phyloP scores from a whole-genome alignment of 2,113 vertebrate genomes.

The Poeciliopsis prolifica region DNA sequence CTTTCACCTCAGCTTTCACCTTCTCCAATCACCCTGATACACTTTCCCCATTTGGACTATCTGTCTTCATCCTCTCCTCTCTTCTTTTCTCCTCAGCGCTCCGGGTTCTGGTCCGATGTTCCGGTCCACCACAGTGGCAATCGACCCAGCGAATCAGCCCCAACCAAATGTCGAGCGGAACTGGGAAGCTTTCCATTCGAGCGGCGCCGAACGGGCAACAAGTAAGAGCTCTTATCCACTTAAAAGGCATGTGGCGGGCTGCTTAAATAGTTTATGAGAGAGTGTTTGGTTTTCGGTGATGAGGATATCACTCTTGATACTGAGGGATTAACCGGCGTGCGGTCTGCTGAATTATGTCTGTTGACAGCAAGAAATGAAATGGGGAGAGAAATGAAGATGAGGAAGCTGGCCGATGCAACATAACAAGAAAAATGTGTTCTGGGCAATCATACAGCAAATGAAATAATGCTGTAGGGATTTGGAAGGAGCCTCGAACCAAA shows the following conservation, averaged over 20 bases:
- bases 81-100: slow-evolving; percentile 53
- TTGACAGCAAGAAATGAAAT: slow-evolving; percentile 9
- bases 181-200: slow-evolving; percentile 31
- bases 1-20: background rate
- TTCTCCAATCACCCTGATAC: background rate
- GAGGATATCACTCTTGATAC: slow-evolving; percentile 39
- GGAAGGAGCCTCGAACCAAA: background rate
- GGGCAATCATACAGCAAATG: slow-evolving; percentile 15
- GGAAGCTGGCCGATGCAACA: background rate
- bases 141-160: slow-evolving; percentile 48
- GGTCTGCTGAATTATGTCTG: slow-evolving; percentile 28
- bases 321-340: slow-evolving; percentile 32
- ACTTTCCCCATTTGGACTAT: background rate
- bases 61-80: slow-evolving; percentile 22
- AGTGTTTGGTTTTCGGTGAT: slow-evolving; percentile 56
- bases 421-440: background rate
- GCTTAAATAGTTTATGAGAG: slow-evolving; percentile 56
- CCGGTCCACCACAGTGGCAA: slow-evolving; percentile 72
- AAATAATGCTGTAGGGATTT: background rate
- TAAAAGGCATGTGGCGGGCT: slow-evolving; percentile 8
- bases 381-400: background rate
- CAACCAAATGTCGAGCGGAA: slow-evolving; percentile 31
- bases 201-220: slow-evolving; percentile 33
- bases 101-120: slow-evolving; percentile 77
- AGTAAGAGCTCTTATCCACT: slow-evolving; percentile 45